Percentiles rank a stretch among this genome's conserved stretches.
Conservation (phyloP, 2,797 vertebrate genomes). For the Galagoides demidoff region DNA sequence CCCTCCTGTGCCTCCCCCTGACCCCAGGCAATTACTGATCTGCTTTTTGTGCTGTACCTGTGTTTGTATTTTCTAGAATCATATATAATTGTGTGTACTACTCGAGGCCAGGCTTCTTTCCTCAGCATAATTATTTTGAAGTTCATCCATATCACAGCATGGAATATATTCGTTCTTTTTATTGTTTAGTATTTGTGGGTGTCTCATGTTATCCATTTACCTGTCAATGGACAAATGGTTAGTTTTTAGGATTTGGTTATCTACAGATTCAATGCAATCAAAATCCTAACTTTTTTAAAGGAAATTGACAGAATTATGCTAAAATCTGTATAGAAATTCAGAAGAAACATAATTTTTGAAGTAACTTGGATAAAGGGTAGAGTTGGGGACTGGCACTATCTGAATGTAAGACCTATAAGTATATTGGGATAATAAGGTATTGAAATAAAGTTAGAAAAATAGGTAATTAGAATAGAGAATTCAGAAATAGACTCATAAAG, state of each 20-base stretch:
- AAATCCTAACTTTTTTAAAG: neutral
- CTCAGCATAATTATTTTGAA: neutral
- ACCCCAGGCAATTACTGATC: neutral
- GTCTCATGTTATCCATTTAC: neutral
- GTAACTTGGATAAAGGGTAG: neutral
- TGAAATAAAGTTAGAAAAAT: neutral
- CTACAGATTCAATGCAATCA: neutral
- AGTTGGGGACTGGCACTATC: neutral
- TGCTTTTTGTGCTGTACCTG: neutral
- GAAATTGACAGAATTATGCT: neutral
- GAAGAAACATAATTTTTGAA: neutral
- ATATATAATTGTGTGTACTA: neutral
- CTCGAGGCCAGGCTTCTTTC: neutral
- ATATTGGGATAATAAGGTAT: neutral
- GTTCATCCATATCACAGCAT: neutral
- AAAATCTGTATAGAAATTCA: neutral
- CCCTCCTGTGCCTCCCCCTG: neutral
- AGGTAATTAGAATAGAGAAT: neutral
- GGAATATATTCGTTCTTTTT: neutral
- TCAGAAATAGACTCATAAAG: neutral
- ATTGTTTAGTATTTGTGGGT: neutral
- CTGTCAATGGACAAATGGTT: neutral
- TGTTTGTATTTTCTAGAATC: conserved; percentile 8
- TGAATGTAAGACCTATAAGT: neutral
- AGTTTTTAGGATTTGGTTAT: neutral